Evolutionary conservation across 92 coral and sea anemone species (phyloP), one percentile per base, ranked within the genome.

Genomic region (Paramuricea clavata): DNA sequence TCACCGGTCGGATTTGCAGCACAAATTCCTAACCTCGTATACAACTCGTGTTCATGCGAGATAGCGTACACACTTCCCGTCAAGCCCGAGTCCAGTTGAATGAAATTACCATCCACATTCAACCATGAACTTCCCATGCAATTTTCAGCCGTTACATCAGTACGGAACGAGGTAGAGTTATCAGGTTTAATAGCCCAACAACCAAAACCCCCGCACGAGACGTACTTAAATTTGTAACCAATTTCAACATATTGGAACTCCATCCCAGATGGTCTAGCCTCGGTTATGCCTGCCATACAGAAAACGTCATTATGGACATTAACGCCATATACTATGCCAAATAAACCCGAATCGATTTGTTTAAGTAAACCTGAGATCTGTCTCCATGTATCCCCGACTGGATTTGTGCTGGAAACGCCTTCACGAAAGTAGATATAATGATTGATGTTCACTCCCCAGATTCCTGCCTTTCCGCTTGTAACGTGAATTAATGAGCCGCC

Each of bases 171-270:
- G 0, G 36, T n/a, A 23, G 50, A 36, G 78, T 72, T 72, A 42
- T 72, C 52, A 8, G 56, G 21, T 22, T 34, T 72, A 11, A 72
- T 72, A 2, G 52, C 78, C 78, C 78, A 72, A 23, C 78, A 72
- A 12, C 78, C 78, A 72, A 4, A 72, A 2, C 17, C 32, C 16
- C 78, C 78, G 19, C 78, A 72, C 6, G 78, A 39, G 4, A 35
- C 78, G 30, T 72, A 22, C 32, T 72, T 39, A 19, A 19, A 72
- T 54, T 54, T 54, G 19, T 19, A 19, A 17, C 27, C 62, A 54
- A n/a, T n/a, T n/a, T 5, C 21, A 6, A 54, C 19, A 54, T 13
- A 8, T 2, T 5, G 1, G 6, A 19, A 54, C 6, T 23, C 27
- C 6, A 10, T 54, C 11, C 62, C 62, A 19, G 6, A 2, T 21